Percentiles rank a stretch among this genome's conserved stretches.
phyloP scores from a whole-genome alignment of 2,113 vertebrate genomes.

The Bambusicola thoracicus region DNA sequence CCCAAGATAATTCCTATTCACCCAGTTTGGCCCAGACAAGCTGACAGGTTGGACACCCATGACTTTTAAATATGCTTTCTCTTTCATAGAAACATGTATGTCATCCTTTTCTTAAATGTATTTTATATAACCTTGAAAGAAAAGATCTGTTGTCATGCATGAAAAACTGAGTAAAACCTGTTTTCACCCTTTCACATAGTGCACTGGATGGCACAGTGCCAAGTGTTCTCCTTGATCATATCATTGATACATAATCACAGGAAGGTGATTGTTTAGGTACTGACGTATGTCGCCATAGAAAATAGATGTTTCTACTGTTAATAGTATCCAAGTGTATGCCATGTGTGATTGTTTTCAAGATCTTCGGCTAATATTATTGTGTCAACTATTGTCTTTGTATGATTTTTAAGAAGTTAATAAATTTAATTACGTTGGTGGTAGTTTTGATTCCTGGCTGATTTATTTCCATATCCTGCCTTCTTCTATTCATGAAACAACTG shows the following conservation, averaged over 20 bases:
- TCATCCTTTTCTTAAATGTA: conserved; percentile 43
- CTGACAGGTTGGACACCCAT: too few relatives aligned
- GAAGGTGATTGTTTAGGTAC: conserved; percentile 16
- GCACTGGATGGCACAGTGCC: neutral
- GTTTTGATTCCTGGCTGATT: neutral
- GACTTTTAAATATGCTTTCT: conserved; percentile 57
- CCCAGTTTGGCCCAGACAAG: too few relatives aligned
- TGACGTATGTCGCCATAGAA: conserved; percentile 1
- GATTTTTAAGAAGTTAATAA: neutral
- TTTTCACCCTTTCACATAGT: conserved; percentile 48
- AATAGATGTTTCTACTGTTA: neutral
- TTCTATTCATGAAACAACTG: neutral
- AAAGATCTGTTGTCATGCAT: conserved; percentile 32
- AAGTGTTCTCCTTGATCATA: neutral
- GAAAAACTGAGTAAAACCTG: conserved; percentile 25
- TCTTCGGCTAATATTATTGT: neutral
- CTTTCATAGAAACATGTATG: conserved; percentile 42
- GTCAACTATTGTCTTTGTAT: neutral
- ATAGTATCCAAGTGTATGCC: conserved; percentile 1
- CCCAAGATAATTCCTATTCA: too few relatives aligned
- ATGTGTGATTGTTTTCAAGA: conserved; percentile 58
- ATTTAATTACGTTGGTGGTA: neutral
- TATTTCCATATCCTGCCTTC: neutral
- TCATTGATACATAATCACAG: neutral
- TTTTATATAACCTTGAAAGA: conserved; percentile 63